phyloP scores from a whole-genome alignment of 2,797 vertebrate species.

The Spinus pinus region DNA sequence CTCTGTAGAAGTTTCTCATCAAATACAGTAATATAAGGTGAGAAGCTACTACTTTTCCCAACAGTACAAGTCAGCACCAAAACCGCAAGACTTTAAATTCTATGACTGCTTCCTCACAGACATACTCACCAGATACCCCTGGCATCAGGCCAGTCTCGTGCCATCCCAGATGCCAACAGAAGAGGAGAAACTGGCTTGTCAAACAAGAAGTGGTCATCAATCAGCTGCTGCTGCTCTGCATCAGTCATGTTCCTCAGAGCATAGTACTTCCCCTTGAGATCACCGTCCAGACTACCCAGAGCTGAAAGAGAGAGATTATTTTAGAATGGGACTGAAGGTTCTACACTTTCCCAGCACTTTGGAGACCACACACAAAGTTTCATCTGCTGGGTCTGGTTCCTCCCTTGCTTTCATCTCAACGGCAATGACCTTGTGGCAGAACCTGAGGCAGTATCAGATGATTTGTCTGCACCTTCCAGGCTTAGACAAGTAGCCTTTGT shows the following conservation, averaged over 20 bases:
- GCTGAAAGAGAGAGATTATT: conserved; percentile 71
- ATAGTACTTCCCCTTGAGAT: conserved; percentile 93
- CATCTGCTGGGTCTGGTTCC: not conserved
- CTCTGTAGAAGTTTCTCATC: not conserved
- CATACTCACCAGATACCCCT: conserved; percentile 90
- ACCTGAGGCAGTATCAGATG: not conserved
- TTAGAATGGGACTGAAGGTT: not conserved
- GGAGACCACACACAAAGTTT: not conserved
- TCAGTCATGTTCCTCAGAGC: conserved; percentile 93
- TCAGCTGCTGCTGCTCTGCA: conserved; percentile 92
- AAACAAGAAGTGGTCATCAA: conserved; percentile 96
- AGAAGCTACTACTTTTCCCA: not conserved
- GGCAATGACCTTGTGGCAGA: not conserved
- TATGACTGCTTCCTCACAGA: not conserved
- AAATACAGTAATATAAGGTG: not conserved
- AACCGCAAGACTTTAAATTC: not conserved
- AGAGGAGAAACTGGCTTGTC: conserved; percentile 96
- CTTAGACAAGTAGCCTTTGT: not conserved
- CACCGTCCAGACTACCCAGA: conserved; percentile 85
- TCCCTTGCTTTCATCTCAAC: conserved; percentile 25
- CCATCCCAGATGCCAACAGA: conserved; percentile 93
- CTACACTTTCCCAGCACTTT: not conserved
- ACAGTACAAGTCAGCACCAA: not conserved
- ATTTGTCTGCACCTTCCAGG: conserved; percentile 23
- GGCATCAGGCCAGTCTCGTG: conserved; percentile 92